Base-by-base conservation (phyloP, 2,797 vertebrate species). In the Sebastes paucispinis region DNA sequence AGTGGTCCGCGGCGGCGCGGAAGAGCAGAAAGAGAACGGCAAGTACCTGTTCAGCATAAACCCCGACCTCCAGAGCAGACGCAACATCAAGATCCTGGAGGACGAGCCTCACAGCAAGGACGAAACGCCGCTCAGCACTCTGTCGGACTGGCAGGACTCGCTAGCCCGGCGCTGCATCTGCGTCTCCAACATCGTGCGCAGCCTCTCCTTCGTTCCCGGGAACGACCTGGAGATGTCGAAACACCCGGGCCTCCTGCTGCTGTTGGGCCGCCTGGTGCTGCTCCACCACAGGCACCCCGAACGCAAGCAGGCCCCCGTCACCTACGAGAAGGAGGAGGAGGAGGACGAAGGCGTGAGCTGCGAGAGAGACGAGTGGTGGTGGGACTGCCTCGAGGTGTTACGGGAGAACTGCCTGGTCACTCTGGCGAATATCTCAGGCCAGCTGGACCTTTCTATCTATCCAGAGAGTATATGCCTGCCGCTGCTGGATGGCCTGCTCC, bases 201-300 rank as follows among this genome's bases (percentile, higher is more conserved):
- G 98, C 95, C 96, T 99, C 88, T 99, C 98, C 0, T 99, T 99
- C 16, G 93, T 99, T 77, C 98, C 98, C 1, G 97, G 98, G 71
- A 99, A 99, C 60, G 98, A 99, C 94, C 95, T 95, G 83, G 98
- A 99, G 93, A 98, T 99, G 98, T 99, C 98, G 1, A 98, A 98
- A 91, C 98, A 99, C 88, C 97, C 98, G 0, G 98, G 98, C 74
- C 96, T 99, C 81, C 95, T 99, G 94, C 96, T 99, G 88, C 96
- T 99, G 71, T 92, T 99, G 77, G 97, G 98, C 82, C 98, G 97
- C 75, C 94, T 99, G 86, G 97, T 99, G 74, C 96, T 99, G 78
- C 96, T 99, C 73, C 98, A 99, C 87, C 98, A 99, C 92, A 96
- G 97, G 93, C 98, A 99, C 92, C 98, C 98, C 0, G 98, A 99